Conservation (phyloP, 1,140 invertebrate genomes). For the Aleiodes sp. region DNA sequence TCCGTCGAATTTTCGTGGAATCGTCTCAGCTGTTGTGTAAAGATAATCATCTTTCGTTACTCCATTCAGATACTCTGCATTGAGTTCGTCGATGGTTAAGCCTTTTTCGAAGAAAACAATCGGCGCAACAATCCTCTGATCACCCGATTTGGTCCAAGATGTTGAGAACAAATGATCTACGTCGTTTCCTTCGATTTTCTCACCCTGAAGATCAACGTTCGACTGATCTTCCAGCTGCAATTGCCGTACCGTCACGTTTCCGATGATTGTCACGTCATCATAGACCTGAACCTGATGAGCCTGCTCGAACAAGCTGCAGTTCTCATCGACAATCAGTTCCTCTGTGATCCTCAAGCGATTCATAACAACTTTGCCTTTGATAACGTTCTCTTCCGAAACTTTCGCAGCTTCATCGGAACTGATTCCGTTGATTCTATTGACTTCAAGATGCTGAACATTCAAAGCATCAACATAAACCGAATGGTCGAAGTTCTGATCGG, state of each 20-base stretch:
- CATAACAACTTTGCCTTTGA: constrained; percentile 40
- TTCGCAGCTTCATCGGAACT: constrained; percentile 48
- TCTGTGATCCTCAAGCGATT: constrained; percentile 19
- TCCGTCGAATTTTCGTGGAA: constrained; percentile 34
- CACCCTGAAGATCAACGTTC: constrained; percentile 8
- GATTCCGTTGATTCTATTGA: constrained; percentile 48
- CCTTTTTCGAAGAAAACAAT: constrained; percentile 36
- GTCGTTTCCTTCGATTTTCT: neutral
- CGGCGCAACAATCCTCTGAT: constrained; percentile 39
- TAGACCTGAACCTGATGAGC: constrained; percentile 39
- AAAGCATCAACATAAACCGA: constrained; percentile 37
- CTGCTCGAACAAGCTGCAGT: constrained; percentile 28
- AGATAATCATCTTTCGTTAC: constrained; percentile 43
- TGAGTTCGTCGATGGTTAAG: constrained; percentile 41
- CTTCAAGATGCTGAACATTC: constrained; percentile 40
- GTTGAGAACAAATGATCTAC: constrained; percentile 25
- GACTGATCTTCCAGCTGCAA: constrained; percentile 26
- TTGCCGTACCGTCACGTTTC: constrained; percentile 31
- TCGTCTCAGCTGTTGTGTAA: constrained; percentile 37
- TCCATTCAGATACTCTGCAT: constrained; percentile 43
- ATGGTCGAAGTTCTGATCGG: constrained; percentile 46
- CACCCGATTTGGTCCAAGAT: constrained; percentile 49
- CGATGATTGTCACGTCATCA: constrained; percentile 36
- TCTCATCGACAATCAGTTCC: constrained; percentile 41
- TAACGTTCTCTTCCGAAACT: constrained; percentile 48